Percentiles rank a stretch among this genome's conserved stretches.
These are phyloP conservation scores for Lerista edwardsae DNA, from an alignment of 2,797 vertebrate species.

Conservation along the genomic window DNA sequence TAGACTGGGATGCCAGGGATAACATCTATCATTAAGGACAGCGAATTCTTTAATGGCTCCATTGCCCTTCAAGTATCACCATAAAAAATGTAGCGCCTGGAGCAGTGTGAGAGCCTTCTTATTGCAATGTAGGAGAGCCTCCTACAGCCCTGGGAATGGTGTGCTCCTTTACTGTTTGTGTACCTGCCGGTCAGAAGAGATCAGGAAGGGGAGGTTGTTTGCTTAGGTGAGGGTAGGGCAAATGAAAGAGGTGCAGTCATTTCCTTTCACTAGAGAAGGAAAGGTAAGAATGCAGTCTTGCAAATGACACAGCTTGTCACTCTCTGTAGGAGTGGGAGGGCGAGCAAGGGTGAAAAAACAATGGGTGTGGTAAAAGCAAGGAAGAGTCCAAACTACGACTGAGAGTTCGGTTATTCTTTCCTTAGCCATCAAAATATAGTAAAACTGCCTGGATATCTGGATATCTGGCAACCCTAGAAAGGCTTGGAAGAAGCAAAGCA, in stretches of 20 bases:
- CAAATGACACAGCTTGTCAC: constrained; percentile 30
- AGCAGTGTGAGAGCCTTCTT: not conserved
- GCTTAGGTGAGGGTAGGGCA: constrained; percentile 11
- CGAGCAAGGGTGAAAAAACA: constrained; percentile 10
- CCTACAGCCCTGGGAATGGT: not conserved
- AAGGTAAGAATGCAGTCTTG: not conserved
- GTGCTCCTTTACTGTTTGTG: not conserved
- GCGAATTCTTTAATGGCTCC: not conserved
- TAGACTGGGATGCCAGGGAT: not conserved
- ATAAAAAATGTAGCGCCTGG: not conserved
- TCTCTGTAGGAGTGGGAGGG: constrained; percentile 31
- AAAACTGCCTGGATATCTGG: not conserved
- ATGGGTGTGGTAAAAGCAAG: not conserved
- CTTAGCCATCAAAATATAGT: constrained; percentile 1
- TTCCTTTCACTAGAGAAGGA: constrained; percentile 7
- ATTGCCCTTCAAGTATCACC: not conserved
- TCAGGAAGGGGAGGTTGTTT: constrained; percentile 27
- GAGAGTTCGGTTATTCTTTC: not conserved
- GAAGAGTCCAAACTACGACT: not conserved
- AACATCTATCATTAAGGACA: not conserved
- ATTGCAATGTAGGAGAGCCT: not conserved
- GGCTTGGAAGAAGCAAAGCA: not conserved
- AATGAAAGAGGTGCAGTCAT: not conserved
- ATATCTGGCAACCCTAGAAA: constrained; percentile 9
- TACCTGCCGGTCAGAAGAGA: not conserved